Evolutionary conservation across 2,888 invertebrate species (phyloP), one percentile per base, ranked within the genome.

Genomic region (Vanessa cardui): DNA sequence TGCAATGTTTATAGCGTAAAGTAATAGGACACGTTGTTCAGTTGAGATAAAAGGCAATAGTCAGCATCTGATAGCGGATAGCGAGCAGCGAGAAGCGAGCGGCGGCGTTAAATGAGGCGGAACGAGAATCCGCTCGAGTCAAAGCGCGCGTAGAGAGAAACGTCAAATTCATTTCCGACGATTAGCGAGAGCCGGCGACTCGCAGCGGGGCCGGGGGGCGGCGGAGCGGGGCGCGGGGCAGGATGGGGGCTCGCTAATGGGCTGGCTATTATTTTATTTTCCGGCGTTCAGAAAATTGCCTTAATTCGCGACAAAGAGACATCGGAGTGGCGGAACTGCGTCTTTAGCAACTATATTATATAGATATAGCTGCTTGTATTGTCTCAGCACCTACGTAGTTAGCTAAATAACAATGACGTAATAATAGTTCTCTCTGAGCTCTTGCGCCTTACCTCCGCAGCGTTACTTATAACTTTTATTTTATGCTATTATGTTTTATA

Each of bases 201-300:
- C 79, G 64, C 64, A 72, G 61, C 59, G 64, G 44, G 47, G 54
- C 71, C 46, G 61, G 39, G 46, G 58, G 33, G 60, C 46, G 50
- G 68, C 62, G 66, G 31, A 49, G 62, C 45, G 68, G 66, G 62
- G 50, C 71, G 71, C 52, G 61, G 62, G 62, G 60, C 62, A 39
- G 71, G 68, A 62, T 73, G 78, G 71, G 77, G 71, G 72, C 69
- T 71, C 79, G 77, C 84, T 89, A 89, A 89, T 88, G 89, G 89
- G 82, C 75, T 74, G 78, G 79, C 77, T 83, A 89, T 89, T 89
- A 89, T 88, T 89, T 88, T 88, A 89, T 89, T 88, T 89, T 89
- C 89, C 88, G 85, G 83, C 87, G 80, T 81, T 84, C 81, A 75
- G 80, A 76, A 87, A 89, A 88, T 89, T 88, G 88, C 87, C 85